Evolutionary conservation across 2,888 invertebrate genomes (phyloP), one percentile per base, ranked within the genome.

Genomic region (Imbricaverruca yamaguchii): DNA sequence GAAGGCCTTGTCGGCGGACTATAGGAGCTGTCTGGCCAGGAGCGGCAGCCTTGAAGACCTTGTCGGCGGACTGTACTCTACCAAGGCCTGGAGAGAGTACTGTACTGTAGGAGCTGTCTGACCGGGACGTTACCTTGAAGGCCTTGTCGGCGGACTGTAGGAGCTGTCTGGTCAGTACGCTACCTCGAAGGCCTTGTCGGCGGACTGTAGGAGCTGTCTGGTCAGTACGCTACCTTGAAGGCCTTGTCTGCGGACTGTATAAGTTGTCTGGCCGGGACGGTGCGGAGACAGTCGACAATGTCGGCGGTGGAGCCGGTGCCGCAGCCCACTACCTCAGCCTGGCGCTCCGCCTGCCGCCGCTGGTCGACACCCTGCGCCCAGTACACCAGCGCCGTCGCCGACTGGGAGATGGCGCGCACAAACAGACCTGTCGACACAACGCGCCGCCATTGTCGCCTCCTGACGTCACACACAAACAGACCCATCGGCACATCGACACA

Each of bases 241-340:
- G 74, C 53, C 74, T 18, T 74, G 74, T 74, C 74, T 0, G 18
- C 74, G 53, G 74, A 74, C 74, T 53, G 13, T 21, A 74, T 53
- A 86, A 95, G 93, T 21, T 92, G 93, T 87, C 93, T 94, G 12
- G 95, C 93, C 85, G 95, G 94, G 21, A 94, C 93, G n/a, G 92
- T 91, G 65, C 95, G 90, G 93, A 95, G 93, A 86, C 95, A 95
- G 83, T 92, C 92, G 92, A 95, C 93, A 13, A 94, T 94, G 83
- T 92, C 89, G 81, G 78, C 82, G 57, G 78, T 80, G 61, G 78
- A 79, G 61, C 59, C 79, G 82, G 90, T 89, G 74, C 13, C 23
- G 78, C 78, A 78, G 56, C 13, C 78, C 23, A 57, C 11, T 23
- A 23, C 78, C 21, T 4, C 57, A 0, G 57, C 78, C 78, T 94